These are phyloP conservation scores for Sarcophaga bullata DNA, from an alignment of 1,140 invertebrate genomes.

Conservation along the genomic window DNA sequence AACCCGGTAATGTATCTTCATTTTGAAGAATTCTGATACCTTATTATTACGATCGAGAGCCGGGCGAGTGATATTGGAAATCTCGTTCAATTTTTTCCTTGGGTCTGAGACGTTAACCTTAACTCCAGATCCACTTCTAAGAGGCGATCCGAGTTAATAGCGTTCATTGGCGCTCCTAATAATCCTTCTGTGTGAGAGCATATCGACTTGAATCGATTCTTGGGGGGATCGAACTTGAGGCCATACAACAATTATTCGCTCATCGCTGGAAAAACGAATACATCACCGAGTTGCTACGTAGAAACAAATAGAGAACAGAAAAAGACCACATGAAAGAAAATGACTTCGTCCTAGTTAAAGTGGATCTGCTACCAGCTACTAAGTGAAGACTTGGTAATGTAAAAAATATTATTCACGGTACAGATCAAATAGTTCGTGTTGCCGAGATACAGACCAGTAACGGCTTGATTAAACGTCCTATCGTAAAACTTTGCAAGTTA, in stretches of 20 bases:
- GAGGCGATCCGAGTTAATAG: not conserved
- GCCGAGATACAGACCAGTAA: not conserved
- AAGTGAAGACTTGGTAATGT: slow-evolving; percentile 58
- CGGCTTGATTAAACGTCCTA: not conserved
- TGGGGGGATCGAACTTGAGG: not conserved
- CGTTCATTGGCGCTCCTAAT: not conserved
- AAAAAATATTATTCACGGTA: not conserved
- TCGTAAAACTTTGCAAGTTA: too few relatives aligned
- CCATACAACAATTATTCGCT: not conserved
- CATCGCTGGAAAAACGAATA: slow-evolving; percentile 42
- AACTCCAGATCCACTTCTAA: slow-evolving; percentile 26
- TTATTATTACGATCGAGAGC: too few relatives aligned
- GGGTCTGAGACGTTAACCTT: slow-evolving; percentile 7
- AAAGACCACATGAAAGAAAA: not conserved
- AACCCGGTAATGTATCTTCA: not conserved
- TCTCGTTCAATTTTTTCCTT: not conserved
- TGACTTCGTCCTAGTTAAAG: slow-evolving; percentile 56
- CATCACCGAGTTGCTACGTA: slow-evolving; percentile 25
- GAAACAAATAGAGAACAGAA: not conserved
- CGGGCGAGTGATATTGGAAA: too few relatives aligned
- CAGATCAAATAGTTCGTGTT: not conserved
- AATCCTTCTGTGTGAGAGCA: not conserved
- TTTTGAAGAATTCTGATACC: not conserved
- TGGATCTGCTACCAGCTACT: slow-evolving; percentile 53
- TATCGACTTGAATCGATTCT: not conserved